Evolutionary conservation across 2,888 invertebrate genomes (phyloP), one percentile per base, ranked within the genome.

Genomic region (Phasia obesa): DNA sequence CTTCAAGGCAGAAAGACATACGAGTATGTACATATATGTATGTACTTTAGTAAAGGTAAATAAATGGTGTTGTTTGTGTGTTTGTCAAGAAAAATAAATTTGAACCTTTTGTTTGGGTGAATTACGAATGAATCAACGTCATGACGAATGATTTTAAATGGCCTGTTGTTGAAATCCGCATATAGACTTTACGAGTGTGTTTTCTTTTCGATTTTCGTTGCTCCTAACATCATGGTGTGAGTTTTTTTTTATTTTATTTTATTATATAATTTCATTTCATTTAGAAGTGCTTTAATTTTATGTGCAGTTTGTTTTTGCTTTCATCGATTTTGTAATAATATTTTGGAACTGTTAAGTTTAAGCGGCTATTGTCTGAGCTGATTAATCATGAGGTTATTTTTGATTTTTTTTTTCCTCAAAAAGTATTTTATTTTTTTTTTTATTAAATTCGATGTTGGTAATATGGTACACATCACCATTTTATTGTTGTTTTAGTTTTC

Each of bases 281-380:
- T 55, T n/a, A 76, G 17, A 70, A 76, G 64, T 71, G 64, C n/a
- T 65, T 69, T 27, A 51, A 15, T 59, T 75, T 81, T 42, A n/a
- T 47, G 6, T 23, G 25, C 44, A 5, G 0, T 31, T 23, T 49
- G 21, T 19, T 35, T 49, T 57, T 21, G 4, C 5, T 81, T 81
- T 77, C 67, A 69, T 73, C 31, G 81, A 73, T 77, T 77, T 81
- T 21, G 73, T 77, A 81, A 77, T 69, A 67, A 42, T 62, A 49
- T 47, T 49, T 71, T 51, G 23, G 23, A 62, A 53, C 31, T 47
- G 42, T 59, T 53, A 11, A 31, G 4, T 51, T 19, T 35, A n/a
- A 42, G 17, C 5, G 19, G 35, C 47, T 38, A 31, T n/a, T 2
- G 47, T 38, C 35, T 5, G 21, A 23, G 17, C 25, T 47, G 65